A percentile compares a stretch with the other conserved stretches of the same genome.
These are phyloP conservation scores for Garrulus glandarius DNA, from an alignment of 2,797 vertebrate species.

Conservation along the genomic window DNA sequence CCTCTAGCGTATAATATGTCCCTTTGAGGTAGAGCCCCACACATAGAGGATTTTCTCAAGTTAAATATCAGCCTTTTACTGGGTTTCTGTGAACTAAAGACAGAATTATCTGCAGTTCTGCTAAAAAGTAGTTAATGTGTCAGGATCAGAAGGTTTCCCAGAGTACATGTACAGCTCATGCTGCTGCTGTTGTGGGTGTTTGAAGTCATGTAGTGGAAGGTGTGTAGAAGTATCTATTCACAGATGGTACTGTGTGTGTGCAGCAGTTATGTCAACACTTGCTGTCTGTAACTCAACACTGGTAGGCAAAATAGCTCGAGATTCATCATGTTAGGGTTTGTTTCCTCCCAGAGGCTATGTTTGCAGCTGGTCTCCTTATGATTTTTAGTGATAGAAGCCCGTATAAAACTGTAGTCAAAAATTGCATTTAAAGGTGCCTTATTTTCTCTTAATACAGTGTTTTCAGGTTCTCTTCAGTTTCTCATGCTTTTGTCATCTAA, in stretches of 20 bases:
- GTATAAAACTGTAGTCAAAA: background rate
- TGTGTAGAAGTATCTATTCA: background rate
- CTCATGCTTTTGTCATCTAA: background rate
- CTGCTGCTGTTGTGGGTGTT: background rate
- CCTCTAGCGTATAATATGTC: background rate
- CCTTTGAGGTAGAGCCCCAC: background rate
- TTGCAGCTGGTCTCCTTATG: background rate
- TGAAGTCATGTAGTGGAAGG: background rate
- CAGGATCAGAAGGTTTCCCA: background rate
- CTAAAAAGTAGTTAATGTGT: background rate
- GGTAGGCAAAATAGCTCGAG: background rate
- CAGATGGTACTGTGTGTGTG: background rate
- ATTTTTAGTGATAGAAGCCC: background rate
- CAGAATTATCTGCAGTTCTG: background rate
- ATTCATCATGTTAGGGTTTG: background rate
- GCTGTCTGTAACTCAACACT: background rate
- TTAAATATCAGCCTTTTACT: background rate
- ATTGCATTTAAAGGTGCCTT: background rate
- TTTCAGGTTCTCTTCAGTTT: background rate
- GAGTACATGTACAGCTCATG: fast-evolving
- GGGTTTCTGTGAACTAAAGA: background rate
- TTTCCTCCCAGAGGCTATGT: background rate
- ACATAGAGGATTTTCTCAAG: background rate
- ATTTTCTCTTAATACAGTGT: background rate
- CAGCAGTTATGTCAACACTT: background rate